Conservation (phyloP, 2,888 invertebrate genomes). For the Leptogaster cylindrica region DNA sequence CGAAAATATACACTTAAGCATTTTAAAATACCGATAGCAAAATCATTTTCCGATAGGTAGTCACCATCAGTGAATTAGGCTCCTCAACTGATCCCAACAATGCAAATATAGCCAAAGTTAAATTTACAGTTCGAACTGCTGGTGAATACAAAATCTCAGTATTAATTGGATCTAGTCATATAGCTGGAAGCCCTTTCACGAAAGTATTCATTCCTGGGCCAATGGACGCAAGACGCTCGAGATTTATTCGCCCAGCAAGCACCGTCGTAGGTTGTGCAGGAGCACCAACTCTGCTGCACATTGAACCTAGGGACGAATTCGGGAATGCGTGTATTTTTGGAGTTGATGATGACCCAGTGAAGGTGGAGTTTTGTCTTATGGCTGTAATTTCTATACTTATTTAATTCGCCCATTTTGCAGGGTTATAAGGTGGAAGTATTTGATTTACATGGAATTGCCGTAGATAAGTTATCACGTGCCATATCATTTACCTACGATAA, state of each 20-base stretch:
- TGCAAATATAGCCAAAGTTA: slow-evolving; percentile 85
- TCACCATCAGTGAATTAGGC: slow-evolving; percentile 85
- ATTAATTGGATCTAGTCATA: slow-evolving; percentile 79
- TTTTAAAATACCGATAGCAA: neutral
- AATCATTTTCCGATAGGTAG: slow-evolving; percentile 65
- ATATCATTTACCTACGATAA: slow-evolving; percentile 77
- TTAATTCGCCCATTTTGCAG: slow-evolving; percentile 57
- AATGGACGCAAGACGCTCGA: slow-evolving; percentile 81
- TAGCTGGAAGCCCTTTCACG: slow-evolving; percentile 85
- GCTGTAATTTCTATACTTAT: no score
- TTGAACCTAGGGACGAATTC: slow-evolving; percentile 91
- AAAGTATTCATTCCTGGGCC: slow-evolving; percentile 83
- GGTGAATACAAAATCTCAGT: slow-evolving; percentile 88
- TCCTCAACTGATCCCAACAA: slow-evolving; percentile 84
- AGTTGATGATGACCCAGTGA: slow-evolving; percentile 67
- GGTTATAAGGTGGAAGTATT: slow-evolving; percentile 69
- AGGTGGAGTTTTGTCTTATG: no score
- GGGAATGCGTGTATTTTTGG: slow-evolving; percentile 80
- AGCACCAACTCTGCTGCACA: slow-evolving; percentile 76
- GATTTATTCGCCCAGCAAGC: slow-evolving; percentile 81
- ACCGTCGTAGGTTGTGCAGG: slow-evolving; percentile 84
- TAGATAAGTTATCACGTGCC: slow-evolving; percentile 65
- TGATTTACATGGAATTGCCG: slow-evolving; percentile 67
- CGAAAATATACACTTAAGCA: neutral
- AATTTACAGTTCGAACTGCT: slow-evolving; percentile 90